phyloP scores from a whole-genome alignment of 2,113 vertebrate genomes.

The Edolisoma coerulescens region DNA sequence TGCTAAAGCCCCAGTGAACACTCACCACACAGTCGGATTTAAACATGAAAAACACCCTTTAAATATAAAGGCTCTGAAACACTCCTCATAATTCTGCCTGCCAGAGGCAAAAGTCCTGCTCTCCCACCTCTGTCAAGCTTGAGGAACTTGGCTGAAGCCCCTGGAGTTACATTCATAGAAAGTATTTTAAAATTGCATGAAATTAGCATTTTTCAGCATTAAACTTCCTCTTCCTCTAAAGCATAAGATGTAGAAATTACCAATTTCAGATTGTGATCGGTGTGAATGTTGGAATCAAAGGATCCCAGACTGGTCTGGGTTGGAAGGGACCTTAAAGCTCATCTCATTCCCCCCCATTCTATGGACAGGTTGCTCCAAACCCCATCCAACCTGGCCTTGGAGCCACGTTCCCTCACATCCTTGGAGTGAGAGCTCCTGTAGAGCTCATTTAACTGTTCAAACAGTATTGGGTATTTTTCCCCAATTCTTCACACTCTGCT shows the following conservation, averaged over 20 bases:
- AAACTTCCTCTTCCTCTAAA: neutral
- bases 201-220: neutral
- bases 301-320: neutral
- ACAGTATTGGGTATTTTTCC: rapidly evolving
- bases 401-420: neutral
- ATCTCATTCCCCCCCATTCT: neutral
- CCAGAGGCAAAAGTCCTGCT: neutral
- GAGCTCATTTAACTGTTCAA: neutral
- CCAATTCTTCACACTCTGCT: neutral
- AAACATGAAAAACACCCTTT: neutral
- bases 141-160: neutral
- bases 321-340: neutral
- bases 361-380: neutral
- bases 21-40: neutral
- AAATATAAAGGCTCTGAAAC: conserved; percentile 21
- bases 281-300: neutral
- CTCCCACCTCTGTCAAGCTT: neutral
- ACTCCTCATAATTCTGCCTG: neutral
- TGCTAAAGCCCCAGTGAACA: neutral
- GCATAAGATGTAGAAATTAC: neutral
- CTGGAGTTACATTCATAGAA: neutral
- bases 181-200: neutral
- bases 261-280: neutral
- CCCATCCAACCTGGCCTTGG: neutral
- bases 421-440: neutral